Conservation (phyloP, 1,140 invertebrate species). For the Saccostrea echinata region DNA sequence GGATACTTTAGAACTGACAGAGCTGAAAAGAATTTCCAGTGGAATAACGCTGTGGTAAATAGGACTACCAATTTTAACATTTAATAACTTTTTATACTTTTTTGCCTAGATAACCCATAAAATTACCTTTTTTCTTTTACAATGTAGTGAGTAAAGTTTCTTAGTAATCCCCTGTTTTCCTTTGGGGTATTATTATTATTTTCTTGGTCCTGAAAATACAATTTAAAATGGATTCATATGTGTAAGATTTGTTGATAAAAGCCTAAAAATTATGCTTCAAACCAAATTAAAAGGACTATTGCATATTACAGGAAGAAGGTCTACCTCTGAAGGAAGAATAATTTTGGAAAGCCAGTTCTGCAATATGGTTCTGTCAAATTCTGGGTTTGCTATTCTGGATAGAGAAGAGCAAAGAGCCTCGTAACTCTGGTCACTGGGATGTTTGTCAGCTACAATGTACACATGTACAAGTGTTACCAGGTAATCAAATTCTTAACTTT, state of each 20-base stretch:
- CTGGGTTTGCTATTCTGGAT: slow-evolving; percentile 82
- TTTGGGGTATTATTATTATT: slow-evolving; percentile 79
- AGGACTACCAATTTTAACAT: neutral
- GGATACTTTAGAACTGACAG: slow-evolving; percentile 85
- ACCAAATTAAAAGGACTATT: neutral
- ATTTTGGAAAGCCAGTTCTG: slow-evolving; percentile 85
- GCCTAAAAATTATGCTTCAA: no score
- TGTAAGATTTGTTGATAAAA: no score
- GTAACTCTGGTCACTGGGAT: slow-evolving; percentile 81
- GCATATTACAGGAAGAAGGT: neutral
- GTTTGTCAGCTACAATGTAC: slow-evolving; percentile 76
- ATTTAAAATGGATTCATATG: no score
- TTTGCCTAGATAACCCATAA: neutral
- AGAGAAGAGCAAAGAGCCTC: slow-evolving; percentile 87
- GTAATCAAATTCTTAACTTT: no score
- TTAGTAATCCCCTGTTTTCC: slow-evolving; percentile 87
- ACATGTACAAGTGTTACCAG: neutral
- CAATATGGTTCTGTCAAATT: slow-evolving; percentile 84
- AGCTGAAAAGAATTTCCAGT: slow-evolving; percentile 63
- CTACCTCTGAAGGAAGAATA: slow-evolving; percentile 73
- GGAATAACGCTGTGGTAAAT: neutral
- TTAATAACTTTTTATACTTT: neutral
- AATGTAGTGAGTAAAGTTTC: slow-evolving; percentile 87
- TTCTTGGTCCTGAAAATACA: slow-evolving; percentile 64
- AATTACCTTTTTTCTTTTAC: slow-evolving; percentile 86